Conservation (phyloP, 2,113 vertebrate species). For the Menidia beryllina region DNA sequence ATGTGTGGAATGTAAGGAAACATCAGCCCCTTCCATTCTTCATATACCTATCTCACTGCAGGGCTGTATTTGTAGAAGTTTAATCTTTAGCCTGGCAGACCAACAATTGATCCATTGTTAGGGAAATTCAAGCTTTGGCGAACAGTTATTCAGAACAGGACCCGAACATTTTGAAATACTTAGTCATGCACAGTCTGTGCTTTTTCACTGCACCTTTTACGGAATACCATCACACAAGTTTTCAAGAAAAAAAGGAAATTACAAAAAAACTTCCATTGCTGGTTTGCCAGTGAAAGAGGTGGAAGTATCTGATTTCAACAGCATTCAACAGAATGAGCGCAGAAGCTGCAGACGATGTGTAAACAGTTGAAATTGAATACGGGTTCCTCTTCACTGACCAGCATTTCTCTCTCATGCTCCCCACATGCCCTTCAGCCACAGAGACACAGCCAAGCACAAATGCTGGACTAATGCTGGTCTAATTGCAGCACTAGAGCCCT, state of each 20-base stretch:
- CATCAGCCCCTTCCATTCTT: neutral
- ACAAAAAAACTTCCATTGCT: neutral
- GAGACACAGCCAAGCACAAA: constrained; percentile 39
- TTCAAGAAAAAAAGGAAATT: neutral
- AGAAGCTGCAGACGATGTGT: neutral
- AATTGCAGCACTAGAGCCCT: constrained; percentile 69
- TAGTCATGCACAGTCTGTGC: neutral
- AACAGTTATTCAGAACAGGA: constrained; percentile 12
- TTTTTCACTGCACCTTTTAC: constrained; percentile 5
- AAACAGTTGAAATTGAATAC: neutral
- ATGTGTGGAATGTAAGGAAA: neutral
- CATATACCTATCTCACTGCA: neutral
- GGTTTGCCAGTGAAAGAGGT: neutral
- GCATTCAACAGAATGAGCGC: neutral
- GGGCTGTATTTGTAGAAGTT: constrained; percentile 1
- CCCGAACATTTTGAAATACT: constrained; percentile 6
- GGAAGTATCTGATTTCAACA: constrained; percentile 7
- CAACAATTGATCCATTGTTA: constrained; percentile 1
- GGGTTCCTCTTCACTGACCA: constrained; percentile 7
- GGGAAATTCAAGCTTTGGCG: constrained; percentile 2
- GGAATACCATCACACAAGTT: neutral
- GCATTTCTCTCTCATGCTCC: constrained; percentile 25
- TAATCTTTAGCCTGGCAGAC: constrained; percentile 9
- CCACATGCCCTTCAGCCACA: constrained; percentile 36
- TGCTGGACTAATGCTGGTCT: constrained; percentile 57